Evolutionary conservation across 2,888 invertebrate species (phyloP).

Genomic region (Operophtera brumata): DNA sequence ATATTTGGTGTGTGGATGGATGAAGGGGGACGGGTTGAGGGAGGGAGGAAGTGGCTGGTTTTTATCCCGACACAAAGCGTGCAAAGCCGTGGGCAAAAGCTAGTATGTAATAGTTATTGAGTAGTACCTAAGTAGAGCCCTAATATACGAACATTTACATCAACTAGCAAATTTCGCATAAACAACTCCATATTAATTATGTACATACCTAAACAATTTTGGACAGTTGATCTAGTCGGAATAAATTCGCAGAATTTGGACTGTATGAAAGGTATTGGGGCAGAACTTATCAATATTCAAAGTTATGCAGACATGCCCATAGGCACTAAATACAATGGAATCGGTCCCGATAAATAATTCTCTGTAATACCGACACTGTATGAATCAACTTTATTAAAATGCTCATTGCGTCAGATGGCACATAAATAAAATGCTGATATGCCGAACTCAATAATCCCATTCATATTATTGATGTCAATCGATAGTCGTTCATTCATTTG

Average conservation of each 20-base stretch:
- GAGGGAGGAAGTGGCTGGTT: no score
- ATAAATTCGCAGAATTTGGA: neutral
- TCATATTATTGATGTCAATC: constrained; percentile 31
- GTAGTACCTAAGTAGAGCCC: no score
- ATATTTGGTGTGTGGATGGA: no score
- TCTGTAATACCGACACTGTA: constrained; percentile 11
- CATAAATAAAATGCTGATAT: constrained; percentile 31
- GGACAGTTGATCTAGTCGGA: neutral
- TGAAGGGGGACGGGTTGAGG: no score
- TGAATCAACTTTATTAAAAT: constrained; percentile 31
- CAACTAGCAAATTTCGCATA: no score
- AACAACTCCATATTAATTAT: no score
- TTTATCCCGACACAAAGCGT: no score
- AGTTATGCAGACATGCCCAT: constrained; percentile 15
- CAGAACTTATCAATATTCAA: constrained; percentile 8
- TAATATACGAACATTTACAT: no score
- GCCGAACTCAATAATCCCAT: constrained; percentile 27
- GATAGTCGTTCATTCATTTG: constrained; percentile 28
- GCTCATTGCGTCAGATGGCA: constrained; percentile 31
- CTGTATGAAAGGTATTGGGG: neutral
- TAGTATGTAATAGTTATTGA: no score
- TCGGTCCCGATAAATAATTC: constrained; percentile 17
- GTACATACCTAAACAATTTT: neutral
- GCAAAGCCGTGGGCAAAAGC: no score
- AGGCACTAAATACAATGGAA: constrained; percentile 26